Evolutionary conservation across 1,140 invertebrate genomes (phyloP).

Genomic region (Liolophura sinensis): DNA sequence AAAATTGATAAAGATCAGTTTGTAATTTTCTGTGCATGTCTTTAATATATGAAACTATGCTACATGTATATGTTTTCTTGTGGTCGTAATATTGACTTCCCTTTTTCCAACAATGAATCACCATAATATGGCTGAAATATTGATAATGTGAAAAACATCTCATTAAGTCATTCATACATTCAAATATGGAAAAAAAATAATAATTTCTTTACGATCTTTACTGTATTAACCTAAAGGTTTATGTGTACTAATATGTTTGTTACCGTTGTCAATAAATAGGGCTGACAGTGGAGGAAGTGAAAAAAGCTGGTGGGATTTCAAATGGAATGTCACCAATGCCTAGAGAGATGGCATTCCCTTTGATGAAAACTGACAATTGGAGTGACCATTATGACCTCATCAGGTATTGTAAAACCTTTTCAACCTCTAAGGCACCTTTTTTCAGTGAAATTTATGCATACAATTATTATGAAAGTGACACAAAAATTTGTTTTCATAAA

Average conservation of each 20-base stretch:
- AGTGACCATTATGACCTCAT: slow-evolving; percentile 57
- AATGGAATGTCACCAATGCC: slow-evolving; percentile 48
- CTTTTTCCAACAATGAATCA: too few relatives aligned
- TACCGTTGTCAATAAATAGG: slow-evolving; percentile 24
- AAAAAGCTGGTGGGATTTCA: slow-evolving; percentile 36
- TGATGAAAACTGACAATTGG: slow-evolving; percentile 51
- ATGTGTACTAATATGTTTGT: too few relatives aligned
- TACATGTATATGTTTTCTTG: not conserved
- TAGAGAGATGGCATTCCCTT: slow-evolving; percentile 52
- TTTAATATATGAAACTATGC: not conserved
- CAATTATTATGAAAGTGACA: too few relatives aligned
- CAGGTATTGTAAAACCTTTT: slow-evolving; percentile 28
- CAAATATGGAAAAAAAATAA: not conserved
- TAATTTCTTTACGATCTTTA: not conserved
- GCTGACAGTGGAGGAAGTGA: slow-evolving; percentile 49
- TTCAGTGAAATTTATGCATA: too few relatives aligned
- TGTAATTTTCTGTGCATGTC: not conserved
- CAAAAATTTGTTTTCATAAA: too few relatives aligned
- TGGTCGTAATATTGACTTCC: not conserved
- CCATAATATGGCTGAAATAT: not conserved
- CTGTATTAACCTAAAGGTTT: not conserved
- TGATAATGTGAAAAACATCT: not conserved
- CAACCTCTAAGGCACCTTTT: too few relatives aligned
- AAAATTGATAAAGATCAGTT: not conserved
- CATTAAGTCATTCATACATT: not conserved